Evolutionary conservation across 2,888 invertebrate genomes (phyloP), one percentile per base, ranked within the genome.

Genomic region (Drosophila multiciliata): DNA sequence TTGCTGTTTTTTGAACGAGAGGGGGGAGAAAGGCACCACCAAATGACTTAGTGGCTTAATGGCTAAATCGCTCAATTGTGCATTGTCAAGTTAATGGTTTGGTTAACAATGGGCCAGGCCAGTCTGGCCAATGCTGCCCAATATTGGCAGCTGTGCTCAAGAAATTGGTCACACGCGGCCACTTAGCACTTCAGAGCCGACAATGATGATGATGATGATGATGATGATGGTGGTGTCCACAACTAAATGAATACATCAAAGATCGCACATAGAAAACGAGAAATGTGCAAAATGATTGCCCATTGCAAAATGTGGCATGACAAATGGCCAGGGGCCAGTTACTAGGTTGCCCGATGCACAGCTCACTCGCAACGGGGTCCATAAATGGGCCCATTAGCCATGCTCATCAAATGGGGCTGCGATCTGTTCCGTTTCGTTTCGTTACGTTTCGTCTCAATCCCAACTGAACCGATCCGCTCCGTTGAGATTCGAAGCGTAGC

Each of bases 151-250:
- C 89, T 85, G 85, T 69, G 65, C 68, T 61, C 73, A 72, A 50
- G 72, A 76, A 86, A 85, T 85, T 85, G 82, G 89, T 89, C 87
- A 87, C 85, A 89, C 68, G 82, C 85, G 80, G 72, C 89, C 89
- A 89, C 85, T 85, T 89, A 84, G 85, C 89, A 85, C 89, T 85
- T 74, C 68, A 87, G 69, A 42, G 40, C 4, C 11, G 4, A 35
- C 62, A 53, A 57, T 55, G 70, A 54, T 60, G 36, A 65, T 69
- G 50, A 73, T 62, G 59, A 55, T 58, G 72, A 52, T 61, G 38
- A 65, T 69, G 50, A 75, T 60, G 66, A 66, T 61, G 49, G 45
- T 54, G 64, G 32, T 67, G 67, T 57, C 42, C 58, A 20, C 49
- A 20, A 20, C 62, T 53, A 68, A 81, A 81, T 80, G 78, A 81